phyloP scores from a whole-genome alignment of 2,797 vertebrate species.

The Coranthus polyacanthus region DNA sequence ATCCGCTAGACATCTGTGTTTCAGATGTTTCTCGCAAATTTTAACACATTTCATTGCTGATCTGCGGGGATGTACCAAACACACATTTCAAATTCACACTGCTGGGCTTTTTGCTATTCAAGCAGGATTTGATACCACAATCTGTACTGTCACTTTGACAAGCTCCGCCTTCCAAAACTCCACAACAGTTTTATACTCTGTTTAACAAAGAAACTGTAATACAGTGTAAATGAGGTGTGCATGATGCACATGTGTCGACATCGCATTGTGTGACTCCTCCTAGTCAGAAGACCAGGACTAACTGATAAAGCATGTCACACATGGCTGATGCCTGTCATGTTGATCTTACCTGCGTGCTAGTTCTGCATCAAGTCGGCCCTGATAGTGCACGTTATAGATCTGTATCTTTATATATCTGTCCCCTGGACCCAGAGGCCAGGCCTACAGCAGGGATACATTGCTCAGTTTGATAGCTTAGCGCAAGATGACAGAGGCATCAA shows the following conservation, averaged over 20 bases:
- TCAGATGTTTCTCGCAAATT: conserved; percentile 77
- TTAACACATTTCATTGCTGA: conserved; percentile 73
- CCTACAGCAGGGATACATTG: conserved; percentile 56
- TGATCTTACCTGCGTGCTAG: conserved; percentile 58
- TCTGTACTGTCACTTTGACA: conserved; percentile 65
- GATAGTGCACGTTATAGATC: conserved; percentile 75
- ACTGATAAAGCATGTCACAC: conserved; percentile 69
- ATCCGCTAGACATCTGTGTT: conserved; percentile 80
- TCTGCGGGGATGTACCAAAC: conserved; percentile 64
- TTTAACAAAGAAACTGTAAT: conserved; percentile 69
- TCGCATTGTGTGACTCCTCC: conserved; percentile 47
- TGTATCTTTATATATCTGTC: conserved; percentile 71
- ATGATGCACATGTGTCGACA: conserved; percentile 48
- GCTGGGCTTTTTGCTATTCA: conserved; percentile 55
- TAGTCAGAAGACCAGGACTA: conserved; percentile 56
- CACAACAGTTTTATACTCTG: conserved; percentile 60
- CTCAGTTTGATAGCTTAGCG: conserved; percentile 60
- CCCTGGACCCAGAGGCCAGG: conserved; percentile 52
- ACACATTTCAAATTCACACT: conserved; percentile 71
- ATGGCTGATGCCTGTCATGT: conserved; percentile 73
- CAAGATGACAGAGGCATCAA: conserved; percentile 48
- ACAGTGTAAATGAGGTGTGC: conserved; percentile 50
- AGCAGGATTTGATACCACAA: conserved; percentile 57
- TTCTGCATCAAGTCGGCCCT: conserved; percentile 71
- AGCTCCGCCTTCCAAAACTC: conserved; percentile 62